Evolutionary conservation across 2,113 vertebrate species (phyloP), one percentile per base, ranked within the genome.

Genomic region (Calypte anna): DNA sequence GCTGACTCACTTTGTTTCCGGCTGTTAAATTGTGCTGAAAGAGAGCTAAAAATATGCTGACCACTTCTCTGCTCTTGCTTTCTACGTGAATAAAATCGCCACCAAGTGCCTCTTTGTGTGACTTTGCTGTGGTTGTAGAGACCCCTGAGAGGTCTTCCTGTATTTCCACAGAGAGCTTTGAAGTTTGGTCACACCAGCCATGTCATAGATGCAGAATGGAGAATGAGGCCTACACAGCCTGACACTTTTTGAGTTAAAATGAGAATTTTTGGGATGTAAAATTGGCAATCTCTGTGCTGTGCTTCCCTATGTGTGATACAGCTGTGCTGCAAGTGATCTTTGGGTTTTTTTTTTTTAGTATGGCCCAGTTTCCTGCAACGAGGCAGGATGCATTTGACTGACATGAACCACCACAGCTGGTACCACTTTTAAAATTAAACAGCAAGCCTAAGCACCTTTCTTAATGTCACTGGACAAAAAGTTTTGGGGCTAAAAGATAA

Each of bases 1-100:
- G 82, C 95, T 96, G 96, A 96, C 86, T 96, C 95, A 86, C 73
- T 66, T 91, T 83, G 94, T 95, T 97, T 96, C 94, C 59, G 57
- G 76, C 91, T 91, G 91, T 82, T 94, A 94, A 94, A 95, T 84
- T 84, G 86, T 74, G 86, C 94, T 96, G 86, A 89, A 92, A 96
- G 92, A 93, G 48, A 62, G 84, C 96, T 95, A 94, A 97, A 96
- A 97, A 96, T 96, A 97, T 6, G 3, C 90, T 68, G 69, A 79
- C 78, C 77, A 36, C 75, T 94, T 90, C 83, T 87, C 33, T 2
- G 8, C 63, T 77, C 19, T 44, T 90, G 79, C 69, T 91, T 96
- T 94, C 72, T 62, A 4, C 81, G 82, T 86, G 63, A 94, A 72
- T 77, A 72, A 40, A 40, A 44, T 53, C 74, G 73, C 63, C 30